Evolutionary conservation across 2,797 vertebrate species (phyloP), one percentile per base, ranked within the genome.

Genomic region (Ambastaia sidthimunki): DNA sequence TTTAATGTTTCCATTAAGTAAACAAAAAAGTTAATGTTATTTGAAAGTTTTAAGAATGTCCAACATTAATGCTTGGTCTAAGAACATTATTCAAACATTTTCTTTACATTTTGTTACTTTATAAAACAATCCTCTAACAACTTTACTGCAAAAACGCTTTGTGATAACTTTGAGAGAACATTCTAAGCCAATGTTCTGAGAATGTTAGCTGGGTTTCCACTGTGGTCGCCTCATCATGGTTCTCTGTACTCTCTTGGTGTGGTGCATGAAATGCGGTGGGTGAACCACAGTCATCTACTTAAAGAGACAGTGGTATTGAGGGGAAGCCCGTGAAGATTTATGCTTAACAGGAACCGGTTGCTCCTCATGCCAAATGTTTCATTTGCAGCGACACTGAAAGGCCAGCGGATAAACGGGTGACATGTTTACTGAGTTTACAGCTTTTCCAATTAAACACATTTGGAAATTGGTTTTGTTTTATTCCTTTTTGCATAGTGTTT

Each of bases 281-380:
- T 50, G 78, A 80, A 80, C 82, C 76, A 60, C 73, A 81, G 63
- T 76, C 66, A 73, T 82, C 57, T 54, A 28, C 71, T 78, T 83
- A 82, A 78, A 74, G 71, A 71, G 69, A 81, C 57, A 66, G 37
- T 73, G 44, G 68, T 60, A 34, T 18, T 71, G 48, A 48, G 81
- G 65, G 50, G 71, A 71, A 62, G 55, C 59, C 55, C 67, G 55
- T 23, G 5, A 19, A 66, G 80, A 73, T 82, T 83, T 82, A 80
- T 76, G 82, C 60, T 69, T 78, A 55, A 72, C 78, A 81, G 80
- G 74, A 83, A 82, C 65, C 76, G 41, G 31, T 68, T 34, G 31
- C 37, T 70, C n/a, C 15, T 57, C 21, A 12, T 68, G 69, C 71
- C 82, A 34, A 65, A 60, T 11, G 52, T 76, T 71, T 76, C 21